Base-by-base conservation (phyloP, 2,113 vertebrate genomes). In the Marcusenius ussheri region DNA sequence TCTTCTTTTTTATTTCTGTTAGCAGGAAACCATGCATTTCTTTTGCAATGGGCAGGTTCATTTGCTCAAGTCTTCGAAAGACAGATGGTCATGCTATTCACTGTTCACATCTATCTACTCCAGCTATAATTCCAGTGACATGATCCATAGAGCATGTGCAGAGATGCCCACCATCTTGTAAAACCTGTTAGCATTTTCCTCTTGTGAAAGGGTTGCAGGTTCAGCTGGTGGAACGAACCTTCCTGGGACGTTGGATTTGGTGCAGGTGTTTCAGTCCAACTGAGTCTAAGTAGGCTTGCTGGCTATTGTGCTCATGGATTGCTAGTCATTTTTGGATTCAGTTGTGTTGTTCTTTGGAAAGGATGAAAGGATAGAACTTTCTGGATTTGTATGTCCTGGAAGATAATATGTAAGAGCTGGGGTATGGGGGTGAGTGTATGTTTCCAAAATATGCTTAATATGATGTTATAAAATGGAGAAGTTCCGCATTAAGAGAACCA, bases 1-100 rank as follows among this genome's bases (percentile, higher is more conserved):
- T 83, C 56, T 83, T 46, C 56, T 83, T 46, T 83, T 13, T 83
- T 17, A 46, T 88, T 90, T 90, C 90, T 51, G 58, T 85, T 83
- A 90, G 90, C 66, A 84, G 93, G 35, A 39, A 39, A 39, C 35
- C 15, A 17, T 35, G 11, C 11, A 6, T 77, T 77, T 77, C 70
- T 39, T 77, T 77, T 77, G 13, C 1, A 77, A 39, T 77, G 4
- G 31, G 35, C 31, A 39, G 15, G 70, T 77, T 77, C 13, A 19
- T 39, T 31, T 77, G 15, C 70, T 77, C 11, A 77, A 17, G 70
- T 39, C 70, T 77, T 17, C 0, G 5, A 27, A 3, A 74, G 66
- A 74, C 24, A 9, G 66, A 74, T 35, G 27, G 27, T 74, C 27
- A 15, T 35, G 8, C 27, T 13, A 17, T 35, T 74, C 66, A 35